A percentile compares a stretch with the other conserved stretches of the same genome.
These are phyloP conservation scores for Argopecten irradians DNA, from an alignment of 1,140 invertebrate species.

Conservation along the genomic window DNA sequence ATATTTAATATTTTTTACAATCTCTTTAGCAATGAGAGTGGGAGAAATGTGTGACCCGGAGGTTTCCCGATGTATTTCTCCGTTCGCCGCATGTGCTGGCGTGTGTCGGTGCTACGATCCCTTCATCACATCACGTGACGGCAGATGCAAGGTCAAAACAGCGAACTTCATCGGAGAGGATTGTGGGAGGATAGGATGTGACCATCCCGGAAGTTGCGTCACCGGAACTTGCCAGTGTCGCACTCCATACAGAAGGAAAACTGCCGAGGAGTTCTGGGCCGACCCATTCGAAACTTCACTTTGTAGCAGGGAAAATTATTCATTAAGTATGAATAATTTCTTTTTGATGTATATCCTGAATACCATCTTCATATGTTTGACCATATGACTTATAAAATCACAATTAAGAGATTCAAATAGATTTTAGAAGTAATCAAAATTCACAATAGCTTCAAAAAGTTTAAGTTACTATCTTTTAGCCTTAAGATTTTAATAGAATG, in stretches of 20 bases:
- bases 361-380: no score
- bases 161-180: constrained; percentile 39
- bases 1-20: no score
- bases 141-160: constrained; percentile 44
- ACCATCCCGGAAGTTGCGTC: constrained; percentile 28
- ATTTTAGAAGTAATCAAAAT: no score
- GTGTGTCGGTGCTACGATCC: constrained; percentile 36
- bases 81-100: constrained; percentile 40
- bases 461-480: no score
- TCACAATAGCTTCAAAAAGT: no score
- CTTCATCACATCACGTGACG: constrained; percentile 37
- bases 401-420: no score
- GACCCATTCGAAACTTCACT: constrained; percentile 30
- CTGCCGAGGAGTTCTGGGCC: constrained; percentile 45
- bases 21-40: constrained; percentile 35
- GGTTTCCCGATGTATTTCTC: constrained; percentile 34
- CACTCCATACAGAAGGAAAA: constrained; percentile 24
- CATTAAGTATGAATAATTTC: constrained; percentile 29
- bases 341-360: no score
- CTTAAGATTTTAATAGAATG: no score
- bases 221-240: constrained; percentile 38
- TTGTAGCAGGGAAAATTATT: constrained; percentile 22
- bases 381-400: no score
- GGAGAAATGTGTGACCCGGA: constrained; percentile 36
- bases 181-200: constrained; percentile 29